phyloP scores from a whole-genome alignment of 2,888 invertebrate genomes.

The Sminthurinus aureus region DNA sequence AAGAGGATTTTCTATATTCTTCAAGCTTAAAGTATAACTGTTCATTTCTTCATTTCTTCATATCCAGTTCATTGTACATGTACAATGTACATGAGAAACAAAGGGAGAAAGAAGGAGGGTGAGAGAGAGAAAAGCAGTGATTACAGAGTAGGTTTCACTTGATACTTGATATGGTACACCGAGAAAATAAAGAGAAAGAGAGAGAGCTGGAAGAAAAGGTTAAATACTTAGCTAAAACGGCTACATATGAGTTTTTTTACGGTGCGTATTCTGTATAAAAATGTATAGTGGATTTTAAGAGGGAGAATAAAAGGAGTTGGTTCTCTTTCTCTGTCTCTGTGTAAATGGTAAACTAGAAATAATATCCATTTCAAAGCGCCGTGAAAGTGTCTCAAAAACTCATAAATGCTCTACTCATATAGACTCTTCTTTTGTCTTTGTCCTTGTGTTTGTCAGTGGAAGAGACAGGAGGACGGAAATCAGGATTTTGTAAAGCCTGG shows the following conservation, averaged over 20 bases:
- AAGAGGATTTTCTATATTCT: too few relatives aligned
- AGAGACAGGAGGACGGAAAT: background rate
- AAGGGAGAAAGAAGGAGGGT: background rate
- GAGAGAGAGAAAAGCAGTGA: background rate
- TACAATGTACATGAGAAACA: background rate
- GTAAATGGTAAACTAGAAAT: background rate
- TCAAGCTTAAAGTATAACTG: too few relatives aligned
- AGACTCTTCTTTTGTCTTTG: background rate
- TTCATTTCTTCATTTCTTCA: too few relatives aligned
- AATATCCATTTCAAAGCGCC: constrained; percentile 16
- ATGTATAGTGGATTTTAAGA: constrained; percentile 5
- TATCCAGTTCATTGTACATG: too few relatives aligned
- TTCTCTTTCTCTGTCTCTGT: background rate
- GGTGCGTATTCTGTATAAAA: background rate
- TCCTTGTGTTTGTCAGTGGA: background rate
- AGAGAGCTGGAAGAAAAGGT: background rate
- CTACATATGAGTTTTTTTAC: background rate
- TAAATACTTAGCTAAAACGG: background rate
- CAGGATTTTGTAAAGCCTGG: background rate
- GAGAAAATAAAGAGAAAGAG: background rate
- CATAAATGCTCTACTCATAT: constrained; percentile 12
- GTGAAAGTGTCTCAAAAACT: constrained; percentile 13
- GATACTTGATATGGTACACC: background rate
- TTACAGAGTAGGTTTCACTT: background rate
- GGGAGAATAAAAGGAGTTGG: background rate